These are phyloP conservation scores for Lithosia quadra DNA, from an alignment of 2,888 invertebrate species.

Conservation along the genomic window DNA sequence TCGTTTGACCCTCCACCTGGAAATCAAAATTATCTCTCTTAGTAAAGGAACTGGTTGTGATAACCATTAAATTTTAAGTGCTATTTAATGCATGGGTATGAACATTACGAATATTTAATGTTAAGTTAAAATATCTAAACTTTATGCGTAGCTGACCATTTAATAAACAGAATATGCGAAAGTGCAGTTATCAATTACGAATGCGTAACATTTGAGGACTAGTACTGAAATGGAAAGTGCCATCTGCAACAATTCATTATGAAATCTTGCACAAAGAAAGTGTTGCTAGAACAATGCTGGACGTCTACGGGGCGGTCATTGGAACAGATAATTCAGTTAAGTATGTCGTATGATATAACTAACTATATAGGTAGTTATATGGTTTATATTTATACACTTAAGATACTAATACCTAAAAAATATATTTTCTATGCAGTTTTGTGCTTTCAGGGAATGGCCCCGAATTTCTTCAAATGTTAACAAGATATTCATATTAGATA, in stretches of 20 bases:
- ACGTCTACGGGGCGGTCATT: constrained; percentile 57
- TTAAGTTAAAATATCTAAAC: neutral
- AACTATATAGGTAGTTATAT: neutral
- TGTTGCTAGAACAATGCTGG: constrained; percentile 69
- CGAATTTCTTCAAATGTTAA: neutral
- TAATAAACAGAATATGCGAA: constrained; percentile 38
- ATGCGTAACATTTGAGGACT: constrained; percentile 44
- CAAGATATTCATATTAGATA: neutral
- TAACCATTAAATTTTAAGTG: no score
- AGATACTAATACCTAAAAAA: neutral
- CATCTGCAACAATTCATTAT: constrained; percentile 54
- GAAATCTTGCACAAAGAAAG: constrained; percentile 59
- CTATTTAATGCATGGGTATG: neutral
- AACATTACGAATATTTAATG: neutral
- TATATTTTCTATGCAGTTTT: neutral
- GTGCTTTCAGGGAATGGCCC: neutral
- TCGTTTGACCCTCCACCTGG: constrained; percentile 72
- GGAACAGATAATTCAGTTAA: constrained; percentile 60
- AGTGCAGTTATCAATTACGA: constrained; percentile 44
- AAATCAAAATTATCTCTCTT: constrained; percentile 34
- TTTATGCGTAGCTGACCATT: constrained; percentile 16
- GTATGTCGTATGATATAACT: constrained; percentile 58
- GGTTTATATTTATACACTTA: neutral
- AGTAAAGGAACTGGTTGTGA: neutral
- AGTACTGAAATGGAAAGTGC: constrained; percentile 47